Percentiles rank a stretch among this genome's conserved stretches.
phyloP scores from a whole-genome alignment of 2,797 vertebrate species.

The Xiphophorus birchmanni region DNA sequence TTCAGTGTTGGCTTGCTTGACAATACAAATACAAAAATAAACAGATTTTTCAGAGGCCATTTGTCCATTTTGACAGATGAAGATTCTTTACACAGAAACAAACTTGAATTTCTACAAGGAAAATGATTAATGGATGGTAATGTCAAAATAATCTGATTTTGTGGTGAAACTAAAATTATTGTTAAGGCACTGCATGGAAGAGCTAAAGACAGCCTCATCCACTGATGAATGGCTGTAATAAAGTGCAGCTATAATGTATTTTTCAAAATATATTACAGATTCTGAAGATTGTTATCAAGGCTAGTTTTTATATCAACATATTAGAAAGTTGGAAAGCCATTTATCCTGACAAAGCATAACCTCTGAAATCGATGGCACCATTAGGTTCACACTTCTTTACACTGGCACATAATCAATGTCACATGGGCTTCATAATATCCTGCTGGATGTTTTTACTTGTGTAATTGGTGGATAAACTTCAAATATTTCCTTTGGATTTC shows the following conservation, averaged over 20 bases:
- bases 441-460: slow-evolving; percentile 51
- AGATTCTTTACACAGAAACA: slow-evolving; percentile 38
- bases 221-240: slow-evolving; percentile 62
- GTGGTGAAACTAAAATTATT: slow-evolving; percentile 43
- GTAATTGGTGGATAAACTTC: slow-evolving; percentile 65
- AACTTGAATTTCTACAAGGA: slow-evolving; percentile 26
- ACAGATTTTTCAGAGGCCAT: slow-evolving; percentile 37
- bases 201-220: slow-evolving; percentile 13
- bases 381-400: slow-evolving; percentile 41
- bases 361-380: slow-evolving; percentile 44
- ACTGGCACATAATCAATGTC: slow-evolving; percentile 59
- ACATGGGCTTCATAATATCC: slow-evolving; percentile 51
- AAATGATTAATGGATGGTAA: slow-evolving; percentile 50
- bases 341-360: slow-evolving; percentile 39
- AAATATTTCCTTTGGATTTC: slow-evolving; percentile 54
- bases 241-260: slow-evolving; percentile 35
- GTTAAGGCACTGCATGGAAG: slow-evolving; percentile 27
- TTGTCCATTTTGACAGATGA: slow-evolving; percentile 49
- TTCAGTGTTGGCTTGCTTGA: slow-evolving; percentile 47
- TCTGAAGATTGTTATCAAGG: slow-evolving; percentile 32
- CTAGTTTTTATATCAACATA: slow-evolving; percentile 22
- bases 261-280: slow-evolving; percentile 27
- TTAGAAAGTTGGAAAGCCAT: slow-evolving; percentile 36
- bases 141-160: slow-evolving; percentile 45
- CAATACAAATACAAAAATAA: slow-evolving; percentile 51